Evolutionary conservation across 2,113 vertebrate species (phyloP), one percentile per base, ranked within the genome.

Genomic region (Egretta garzetta): DNA sequence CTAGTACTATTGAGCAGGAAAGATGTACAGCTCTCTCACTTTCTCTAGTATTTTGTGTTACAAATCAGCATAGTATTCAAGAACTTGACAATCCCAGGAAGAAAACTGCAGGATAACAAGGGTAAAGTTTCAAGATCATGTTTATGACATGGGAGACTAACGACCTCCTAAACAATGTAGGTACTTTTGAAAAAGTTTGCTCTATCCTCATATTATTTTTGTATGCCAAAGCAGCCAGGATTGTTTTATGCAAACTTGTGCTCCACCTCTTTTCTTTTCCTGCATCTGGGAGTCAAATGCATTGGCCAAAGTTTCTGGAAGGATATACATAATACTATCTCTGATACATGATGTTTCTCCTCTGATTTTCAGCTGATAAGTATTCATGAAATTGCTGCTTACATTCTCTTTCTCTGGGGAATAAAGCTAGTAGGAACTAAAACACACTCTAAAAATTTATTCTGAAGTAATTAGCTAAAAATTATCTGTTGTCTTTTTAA

Each of bases 401-500:
- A 59, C 3, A 32, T 91, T 86, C 18, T 86, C 35, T 52, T 89
- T 90, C 27, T 53, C 58, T 41, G 53, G 62, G 39, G 60, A 66
- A 97, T 32, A 95, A 90, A 79, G 35, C 19, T 74, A 72, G 18
- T 37, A 84, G 67, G 60, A 90, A 92, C 67, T 39, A 80, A 58
- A 76, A 39, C 28, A 63, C 18, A 35, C 12, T 56, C 10, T 67
- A 56, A 76, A 33, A 35, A 33, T 8, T 21, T 80, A 39, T 76
- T 53, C 6, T 47, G 26, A 82, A 72, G 5, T 84, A 92, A 59
- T 70, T 75, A 81, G 45, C 26, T 72, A 55, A 82, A 93, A 91
- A 94, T 70, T 58, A 23, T 43, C 20, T 94, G 19, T 80, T 92
- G 55, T 72, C 37, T 88, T 97, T 94, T 97, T 14, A 94, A 95